Conservation (phyloP, 2,888 invertebrate genomes). For the Lottia scabra region DNA sequence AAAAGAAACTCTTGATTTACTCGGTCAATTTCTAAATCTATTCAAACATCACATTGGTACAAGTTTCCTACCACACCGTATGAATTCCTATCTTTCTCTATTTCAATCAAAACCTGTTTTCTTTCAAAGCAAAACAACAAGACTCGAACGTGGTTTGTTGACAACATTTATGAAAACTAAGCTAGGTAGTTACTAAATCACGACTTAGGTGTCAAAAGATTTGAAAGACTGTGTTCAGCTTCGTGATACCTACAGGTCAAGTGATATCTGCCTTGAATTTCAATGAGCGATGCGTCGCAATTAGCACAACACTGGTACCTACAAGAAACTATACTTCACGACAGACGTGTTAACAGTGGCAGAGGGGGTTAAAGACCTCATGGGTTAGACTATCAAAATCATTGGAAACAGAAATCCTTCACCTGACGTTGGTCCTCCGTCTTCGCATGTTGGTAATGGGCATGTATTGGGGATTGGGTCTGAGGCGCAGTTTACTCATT, state of each 20-base stretch:
- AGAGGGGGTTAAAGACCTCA: too few species aligned
- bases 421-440: too few species aligned
- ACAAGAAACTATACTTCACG: conserved; percentile 2
- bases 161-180: conserved; percentile 2
- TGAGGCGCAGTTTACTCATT: too few species aligned
- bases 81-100: not conserved
- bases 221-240: conserved; percentile 1
- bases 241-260: not conserved
- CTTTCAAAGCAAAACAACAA: conserved; percentile 3
- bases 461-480: too few species aligned
- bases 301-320: conserved; percentile 5
- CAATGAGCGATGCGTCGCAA: conserved; percentile 1
- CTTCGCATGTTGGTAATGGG: too few species aligned
- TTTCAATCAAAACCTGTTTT: conserved; percentile 5
- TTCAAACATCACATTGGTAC: not conserved
- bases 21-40: not conserved
- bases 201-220: not conserved
- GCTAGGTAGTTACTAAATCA: conserved; percentile 2
- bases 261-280: conserved; percentile 4
- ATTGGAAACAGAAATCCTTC: too few species aligned
- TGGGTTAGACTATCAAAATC: too few species aligned
- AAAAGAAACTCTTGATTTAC: not conserved
- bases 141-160: conserved; percentile 3
- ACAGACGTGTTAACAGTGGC: not conserved
- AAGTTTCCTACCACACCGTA: not conserved